Conservation (phyloP, 2,888 invertebrate genomes). For the Chrysina gloriosa region DNA sequence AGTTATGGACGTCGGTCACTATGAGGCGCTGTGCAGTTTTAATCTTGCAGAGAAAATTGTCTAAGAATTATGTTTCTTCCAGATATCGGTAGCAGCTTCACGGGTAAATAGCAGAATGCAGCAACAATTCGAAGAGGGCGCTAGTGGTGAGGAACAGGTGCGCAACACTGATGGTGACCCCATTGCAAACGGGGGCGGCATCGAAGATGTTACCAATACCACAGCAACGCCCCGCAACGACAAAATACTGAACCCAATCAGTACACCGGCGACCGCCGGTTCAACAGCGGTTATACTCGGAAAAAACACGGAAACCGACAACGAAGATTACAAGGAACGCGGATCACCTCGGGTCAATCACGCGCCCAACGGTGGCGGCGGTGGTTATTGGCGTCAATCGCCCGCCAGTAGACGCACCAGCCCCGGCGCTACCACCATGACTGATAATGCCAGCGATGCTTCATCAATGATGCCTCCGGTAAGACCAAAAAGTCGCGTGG, state of each 20-base stretch:
- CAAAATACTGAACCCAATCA: conserved; percentile 54
- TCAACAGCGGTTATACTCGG: conserved; percentile 53
- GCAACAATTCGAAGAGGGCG: conserved; percentile 64
- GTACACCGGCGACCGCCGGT: conserved; percentile 52
- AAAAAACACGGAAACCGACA: conserved; percentile 58
- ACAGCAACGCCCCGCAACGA: conserved; percentile 65
- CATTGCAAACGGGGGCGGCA: conserved; percentile 59
- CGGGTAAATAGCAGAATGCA: conserved; percentile 62
- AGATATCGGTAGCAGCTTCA: conserved; percentile 63
- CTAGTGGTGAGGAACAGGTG: conserved; percentile 55
- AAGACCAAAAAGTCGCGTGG: conserved; percentile 67
- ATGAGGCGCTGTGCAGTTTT: background rate
- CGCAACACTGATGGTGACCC: conserved; percentile 51
- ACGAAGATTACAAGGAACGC: conserved; percentile 57
- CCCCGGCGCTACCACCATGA: conserved; percentile 66
- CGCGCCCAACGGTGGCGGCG: conserved; percentile 63
- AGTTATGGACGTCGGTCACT: no score
- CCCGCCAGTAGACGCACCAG: conserved; percentile 68
- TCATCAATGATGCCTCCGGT: conserved; percentile 71
- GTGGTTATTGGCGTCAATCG: conserved; percentile 67
- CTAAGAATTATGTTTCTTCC: no score
- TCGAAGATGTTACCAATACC: conserved; percentile 62
- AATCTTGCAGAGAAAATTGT: no score
- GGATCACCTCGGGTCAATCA: conserved; percentile 62
- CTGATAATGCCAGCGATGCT: conserved; percentile 72